These are phyloP conservation scores for Upupa epops DNA, from an alignment of 2,113 vertebrate species.

Conservation along the genomic window DNA sequence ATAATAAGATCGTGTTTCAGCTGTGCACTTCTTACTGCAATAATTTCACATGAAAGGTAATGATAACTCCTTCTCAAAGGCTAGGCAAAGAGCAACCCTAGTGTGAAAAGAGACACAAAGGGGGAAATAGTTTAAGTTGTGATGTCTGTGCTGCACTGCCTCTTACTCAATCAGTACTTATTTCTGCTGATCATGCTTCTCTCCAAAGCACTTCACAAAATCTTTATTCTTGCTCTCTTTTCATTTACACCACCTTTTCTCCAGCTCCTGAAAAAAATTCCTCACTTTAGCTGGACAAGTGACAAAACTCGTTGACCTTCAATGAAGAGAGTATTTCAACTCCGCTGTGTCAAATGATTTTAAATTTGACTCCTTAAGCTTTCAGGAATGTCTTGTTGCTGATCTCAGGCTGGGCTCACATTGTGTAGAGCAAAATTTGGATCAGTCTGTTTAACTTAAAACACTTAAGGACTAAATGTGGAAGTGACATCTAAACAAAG, in stretches of 20 bases:
- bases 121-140: neutral
- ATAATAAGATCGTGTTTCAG: neutral
- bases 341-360: neutral
- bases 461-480: neutral
- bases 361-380: neutral
- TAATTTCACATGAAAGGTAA: neutral
- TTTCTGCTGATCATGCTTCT: neutral
- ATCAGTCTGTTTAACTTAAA: neutral
- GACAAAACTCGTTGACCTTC: neutral
- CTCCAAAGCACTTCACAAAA: neutral
- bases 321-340: neutral
- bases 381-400: neutral
- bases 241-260: neutral
- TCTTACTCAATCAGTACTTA: neutral
- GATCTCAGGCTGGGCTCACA: neutral
- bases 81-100: neutral
- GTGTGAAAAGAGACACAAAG: neutral
- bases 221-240: neutral
- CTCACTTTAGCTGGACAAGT: neutral
- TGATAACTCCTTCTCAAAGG: neutral
- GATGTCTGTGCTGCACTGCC: neutral
- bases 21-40: neutral
- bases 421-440: neutral
- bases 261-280: neutral
- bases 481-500: neutral